These are phyloP conservation scores for Pithys albifrons DNA, from an alignment of 2,113 vertebrate species.

Conservation along the genomic window DNA sequence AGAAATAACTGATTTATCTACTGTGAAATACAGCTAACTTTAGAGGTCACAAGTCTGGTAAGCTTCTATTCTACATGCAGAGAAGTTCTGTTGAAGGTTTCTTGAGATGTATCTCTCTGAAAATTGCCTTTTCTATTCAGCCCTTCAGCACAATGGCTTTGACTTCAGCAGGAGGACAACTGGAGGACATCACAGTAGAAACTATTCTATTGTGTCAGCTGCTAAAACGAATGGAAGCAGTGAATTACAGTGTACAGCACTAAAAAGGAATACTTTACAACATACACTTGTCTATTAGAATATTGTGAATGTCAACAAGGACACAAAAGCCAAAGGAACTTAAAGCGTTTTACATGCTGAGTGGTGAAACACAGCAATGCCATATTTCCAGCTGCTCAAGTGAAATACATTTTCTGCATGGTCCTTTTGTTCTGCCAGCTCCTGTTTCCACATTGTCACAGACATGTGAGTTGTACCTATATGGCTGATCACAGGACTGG, in stretches of 20 bases:
- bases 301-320: conserved; percentile 18
- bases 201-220: conserved; percentile 3
- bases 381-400: neutral
- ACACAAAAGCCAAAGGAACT: neutral
- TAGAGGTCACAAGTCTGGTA: conserved; percentile 26
- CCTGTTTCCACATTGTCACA: neutral
- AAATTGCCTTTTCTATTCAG: conserved; percentile 57
- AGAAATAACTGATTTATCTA: neutral
- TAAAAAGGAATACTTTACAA: conserved; percentile 27
- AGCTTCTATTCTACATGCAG: neutral
- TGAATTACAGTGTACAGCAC: neutral
- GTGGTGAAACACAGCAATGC: neutral
- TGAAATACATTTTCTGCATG: neutral
- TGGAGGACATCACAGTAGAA: conserved; percentile 35
- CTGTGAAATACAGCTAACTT: conserved; percentile 10
- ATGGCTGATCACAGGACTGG: neutral
- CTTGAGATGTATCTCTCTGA: conserved; percentile 34
- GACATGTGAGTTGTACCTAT: neutral
- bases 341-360: neutral
- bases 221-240: conserved; percentile 54
- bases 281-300: conserved; percentile 17
- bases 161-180: conserved; percentile 57
- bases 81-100: conserved; percentile 30
- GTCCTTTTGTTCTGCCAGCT: neutral
- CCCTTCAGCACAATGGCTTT: conserved; percentile 1